Percentiles rank a stretch among this genome's conserved stretches.
phyloP scores from a whole-genome alignment of 2,888 invertebrate genomes.

The Morpho achilles region DNA sequence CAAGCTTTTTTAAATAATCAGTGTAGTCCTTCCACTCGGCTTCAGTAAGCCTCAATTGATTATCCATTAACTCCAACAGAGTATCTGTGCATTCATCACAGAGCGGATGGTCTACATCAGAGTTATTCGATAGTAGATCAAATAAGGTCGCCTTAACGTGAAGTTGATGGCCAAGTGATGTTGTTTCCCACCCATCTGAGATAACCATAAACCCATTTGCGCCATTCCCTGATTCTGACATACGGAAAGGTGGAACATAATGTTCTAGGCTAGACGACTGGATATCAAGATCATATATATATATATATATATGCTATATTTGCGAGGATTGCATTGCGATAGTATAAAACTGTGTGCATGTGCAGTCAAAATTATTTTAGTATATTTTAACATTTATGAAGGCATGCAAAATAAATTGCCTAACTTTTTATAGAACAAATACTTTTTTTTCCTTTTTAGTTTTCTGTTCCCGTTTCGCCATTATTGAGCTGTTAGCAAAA shows the following conservation, averaged over 20 bases:
- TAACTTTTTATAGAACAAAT: no score
- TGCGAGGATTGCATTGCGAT: no score
- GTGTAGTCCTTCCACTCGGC: constrained; percentile 94
- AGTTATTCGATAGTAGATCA: constrained; percentile 94
- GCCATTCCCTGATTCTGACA: constrained; percentile 90
- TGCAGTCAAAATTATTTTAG: no score
- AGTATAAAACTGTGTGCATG: no score
- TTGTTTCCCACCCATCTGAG: constrained; percentile 88
- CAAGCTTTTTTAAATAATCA: constrained; percentile 87
- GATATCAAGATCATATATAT: constrained; percentile 82
- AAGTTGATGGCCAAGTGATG: constrained; percentile 64
- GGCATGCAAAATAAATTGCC: no score
- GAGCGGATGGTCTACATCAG: constrained; percentile 96
- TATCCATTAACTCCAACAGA: constrained; percentile 92
- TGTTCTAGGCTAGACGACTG: constrained; percentile 89
- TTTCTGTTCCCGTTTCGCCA: no score
- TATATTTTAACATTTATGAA: no score
- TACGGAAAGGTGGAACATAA: constrained; percentile 88
- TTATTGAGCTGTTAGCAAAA: no score
- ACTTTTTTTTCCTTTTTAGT: no score
- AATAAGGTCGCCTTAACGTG: constrained; percentile 91
- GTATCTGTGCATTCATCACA: constrained; percentile 98
- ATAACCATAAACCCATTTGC: constrained; percentile 94
- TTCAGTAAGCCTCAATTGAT: constrained; percentile 90
- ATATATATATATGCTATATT: no score